Conservation (phyloP, 2,113 vertebrate genomes). For the Strix uralensis region DNA sequence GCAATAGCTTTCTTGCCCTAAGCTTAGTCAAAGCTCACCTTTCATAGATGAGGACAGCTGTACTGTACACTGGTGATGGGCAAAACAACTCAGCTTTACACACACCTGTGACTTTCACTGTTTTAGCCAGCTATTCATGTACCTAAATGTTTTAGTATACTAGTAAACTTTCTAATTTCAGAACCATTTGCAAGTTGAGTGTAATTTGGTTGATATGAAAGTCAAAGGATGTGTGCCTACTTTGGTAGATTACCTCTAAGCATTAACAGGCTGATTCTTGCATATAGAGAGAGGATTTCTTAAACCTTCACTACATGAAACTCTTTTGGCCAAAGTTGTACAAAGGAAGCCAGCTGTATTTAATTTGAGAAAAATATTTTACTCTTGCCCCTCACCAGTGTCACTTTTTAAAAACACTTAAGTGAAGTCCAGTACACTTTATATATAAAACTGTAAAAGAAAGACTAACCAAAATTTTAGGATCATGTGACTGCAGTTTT, state of each 20-base stretch:
- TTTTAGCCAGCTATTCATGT: constrained; percentile 58
- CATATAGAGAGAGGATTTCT: background rate
- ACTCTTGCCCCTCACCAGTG: constrained; percentile 67
- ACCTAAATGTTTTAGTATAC: constrained; percentile 57
- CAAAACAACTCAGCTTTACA: constrained; percentile 67
- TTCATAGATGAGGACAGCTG: constrained; percentile 66
- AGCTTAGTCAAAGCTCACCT: constrained; percentile 72
- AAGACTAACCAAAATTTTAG: constrained; percentile 42
- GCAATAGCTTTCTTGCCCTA: constrained; percentile 68
- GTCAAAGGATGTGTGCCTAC: constrained; percentile 16
- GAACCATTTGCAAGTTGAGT: constrained; percentile 49
- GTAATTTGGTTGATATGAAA: constrained; percentile 28
- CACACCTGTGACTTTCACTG: constrained; percentile 41
- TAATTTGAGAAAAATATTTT: background rate
- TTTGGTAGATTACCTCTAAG: constrained; percentile 31
- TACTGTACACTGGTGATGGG: constrained; percentile 74
- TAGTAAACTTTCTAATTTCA: constrained; percentile 52
- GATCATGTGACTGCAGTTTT: constrained; percentile 51
- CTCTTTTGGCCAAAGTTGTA: constrained; percentile 62
- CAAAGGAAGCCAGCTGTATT: constrained; percentile 42
- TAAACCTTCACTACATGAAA: constrained; percentile 27
- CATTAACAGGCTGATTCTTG: constrained; percentile 25
- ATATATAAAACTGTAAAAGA: constrained; percentile 48
- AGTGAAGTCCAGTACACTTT: constrained; percentile 65
- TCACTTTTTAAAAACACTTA: constrained; percentile 57